phyloP scores from a whole-genome alignment of 2,888 invertebrate genomes.

The Oscheius sp. region DNA sequence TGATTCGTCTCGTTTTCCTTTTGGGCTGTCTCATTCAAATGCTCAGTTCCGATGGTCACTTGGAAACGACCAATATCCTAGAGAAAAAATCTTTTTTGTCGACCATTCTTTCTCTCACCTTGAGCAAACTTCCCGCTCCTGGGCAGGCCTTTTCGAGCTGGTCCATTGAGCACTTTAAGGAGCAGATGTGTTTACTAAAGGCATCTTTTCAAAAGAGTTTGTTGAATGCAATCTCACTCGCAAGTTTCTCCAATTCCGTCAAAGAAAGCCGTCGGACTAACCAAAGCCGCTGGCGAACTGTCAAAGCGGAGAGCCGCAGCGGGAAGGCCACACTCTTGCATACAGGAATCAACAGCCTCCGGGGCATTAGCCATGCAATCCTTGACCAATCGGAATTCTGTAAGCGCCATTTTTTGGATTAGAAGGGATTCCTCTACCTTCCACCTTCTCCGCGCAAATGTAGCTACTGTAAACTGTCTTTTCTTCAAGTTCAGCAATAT shows the following conservation, averaged over 20 bases:
- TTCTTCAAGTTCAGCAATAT: constrained; percentile 14
- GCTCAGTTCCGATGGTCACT: constrained; percentile 17
- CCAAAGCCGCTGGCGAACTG: constrained; percentile 18
- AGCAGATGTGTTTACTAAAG: constrained; percentile 22
- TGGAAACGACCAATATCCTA: constrained; percentile 16
- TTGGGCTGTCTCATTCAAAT: background rate
- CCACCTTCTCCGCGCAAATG: constrained; percentile 17
- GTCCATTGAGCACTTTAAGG: constrained; percentile 18
- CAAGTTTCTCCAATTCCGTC: constrained; percentile 21
- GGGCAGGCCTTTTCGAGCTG: constrained; percentile 13
- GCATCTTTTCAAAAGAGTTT: too few species aligned
- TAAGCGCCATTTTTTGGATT: background rate
- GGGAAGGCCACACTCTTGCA: constrained; percentile 25
- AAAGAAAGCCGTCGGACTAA: constrained; percentile 17
- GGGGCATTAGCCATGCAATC: constrained; percentile 12
- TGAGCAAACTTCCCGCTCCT: constrained; percentile 17
- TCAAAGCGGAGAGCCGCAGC: constrained; percentile 23
- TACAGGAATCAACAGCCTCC: constrained; percentile 15
- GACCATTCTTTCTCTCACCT: background rate
- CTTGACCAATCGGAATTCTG: constrained; percentile 18
- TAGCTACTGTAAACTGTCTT: constrained; percentile 14
- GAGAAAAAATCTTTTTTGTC: background rate
- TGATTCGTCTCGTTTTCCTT: constrained; percentile 17
- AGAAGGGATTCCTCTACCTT: background rate
- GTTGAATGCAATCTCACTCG: constrained; percentile 5